Percentiles rank a stretch among this genome's conserved stretches.
Evolutionary conservation across 2,113 vertebrate genomes (phyloP).

Genomic region (Enhydra lutris): DNA sequence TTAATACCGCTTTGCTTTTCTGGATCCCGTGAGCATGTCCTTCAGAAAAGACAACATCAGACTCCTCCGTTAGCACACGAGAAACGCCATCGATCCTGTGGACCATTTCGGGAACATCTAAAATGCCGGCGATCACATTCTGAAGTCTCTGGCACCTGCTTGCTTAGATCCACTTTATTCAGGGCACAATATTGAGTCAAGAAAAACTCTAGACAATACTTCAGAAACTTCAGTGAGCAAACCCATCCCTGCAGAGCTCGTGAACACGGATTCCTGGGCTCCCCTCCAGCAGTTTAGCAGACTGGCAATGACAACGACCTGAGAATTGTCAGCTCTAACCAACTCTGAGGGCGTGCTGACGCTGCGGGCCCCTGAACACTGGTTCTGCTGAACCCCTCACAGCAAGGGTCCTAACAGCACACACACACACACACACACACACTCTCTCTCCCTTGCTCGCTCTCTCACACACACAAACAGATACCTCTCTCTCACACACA

Average conservation of each 20-base stretch:
- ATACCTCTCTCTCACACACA: no score
- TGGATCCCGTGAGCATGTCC: not conserved
- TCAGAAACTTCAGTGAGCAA: not conserved
- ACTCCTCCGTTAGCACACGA: not conserved
- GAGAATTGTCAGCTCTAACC: not conserved
- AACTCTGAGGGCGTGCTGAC: not conserved
- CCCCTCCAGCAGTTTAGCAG: not conserved
- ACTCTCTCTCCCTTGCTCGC: not conserved
- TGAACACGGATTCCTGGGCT: not conserved
- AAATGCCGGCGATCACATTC: not conserved
- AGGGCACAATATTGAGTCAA: not conserved
- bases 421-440: no score
- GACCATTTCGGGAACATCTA: not conserved
- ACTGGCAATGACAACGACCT: rapidly evolving
- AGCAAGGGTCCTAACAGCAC: no score
- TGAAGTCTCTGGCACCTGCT: not conserved
- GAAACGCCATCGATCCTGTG: not conserved
- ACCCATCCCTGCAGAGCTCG: not conserved
- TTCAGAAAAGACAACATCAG: not conserved
- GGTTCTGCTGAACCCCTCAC: not conserved
- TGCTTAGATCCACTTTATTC: not conserved
- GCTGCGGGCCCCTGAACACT: not conserved
- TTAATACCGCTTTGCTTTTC: not conserved
- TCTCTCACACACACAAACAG: no score
- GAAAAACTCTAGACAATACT: not conserved